A percentile compares a stretch with the other conserved stretches of the same genome.
phyloP scores from a whole-genome alignment of 2,888 invertebrate genomes.

The Microplitis deprimator region DNA sequence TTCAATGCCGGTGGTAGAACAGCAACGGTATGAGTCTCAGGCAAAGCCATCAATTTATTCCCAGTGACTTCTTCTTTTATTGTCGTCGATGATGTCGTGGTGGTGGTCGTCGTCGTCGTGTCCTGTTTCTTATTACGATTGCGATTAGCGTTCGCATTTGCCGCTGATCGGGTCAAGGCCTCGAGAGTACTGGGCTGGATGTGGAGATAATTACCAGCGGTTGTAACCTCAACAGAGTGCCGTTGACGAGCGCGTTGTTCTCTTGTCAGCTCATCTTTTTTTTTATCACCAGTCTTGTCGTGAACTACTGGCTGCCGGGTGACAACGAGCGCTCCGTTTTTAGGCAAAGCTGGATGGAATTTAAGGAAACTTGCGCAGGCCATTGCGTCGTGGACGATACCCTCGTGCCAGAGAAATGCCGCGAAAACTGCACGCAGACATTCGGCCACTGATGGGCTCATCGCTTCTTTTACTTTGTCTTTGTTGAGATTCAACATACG shows the following conservation, averaged over 20 bases:
- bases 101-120: conserved; percentile 43
- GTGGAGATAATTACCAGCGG: conserved; percentile 81
- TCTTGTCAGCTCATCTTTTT: conserved; percentile 72
- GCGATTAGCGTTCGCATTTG: conserved; percentile 84
- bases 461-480: conserved; percentile 83
- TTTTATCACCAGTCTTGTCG: conserved; percentile 66
- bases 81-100: conserved; percentile 71
- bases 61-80: conserved; percentile 74
- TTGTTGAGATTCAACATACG: conserved; percentile 66
- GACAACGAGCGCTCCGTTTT: conserved; percentile 83
- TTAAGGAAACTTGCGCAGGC: conserved; percentile 97
- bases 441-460: conserved; percentile 93
- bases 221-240: conserved; percentile 89
- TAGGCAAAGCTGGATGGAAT: conserved; percentile 90
- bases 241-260: conserved; percentile 82
- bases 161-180: conserved; percentile 83
- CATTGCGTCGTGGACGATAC: conserved; percentile 97
- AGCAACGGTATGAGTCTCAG: conserved; percentile 77
- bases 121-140: conserved; percentile 74
- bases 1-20: conserved; percentile 90
- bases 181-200: conserved; percentile 86
- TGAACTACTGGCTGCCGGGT: conserved; percentile 74
- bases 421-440: conserved; percentile 95
- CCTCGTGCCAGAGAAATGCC: conserved; percentile 97
- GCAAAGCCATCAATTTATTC: conserved; percentile 66